phyloP scores from a whole-genome alignment of 2,797 vertebrate genomes.

The Malacoraja senta region DNA sequence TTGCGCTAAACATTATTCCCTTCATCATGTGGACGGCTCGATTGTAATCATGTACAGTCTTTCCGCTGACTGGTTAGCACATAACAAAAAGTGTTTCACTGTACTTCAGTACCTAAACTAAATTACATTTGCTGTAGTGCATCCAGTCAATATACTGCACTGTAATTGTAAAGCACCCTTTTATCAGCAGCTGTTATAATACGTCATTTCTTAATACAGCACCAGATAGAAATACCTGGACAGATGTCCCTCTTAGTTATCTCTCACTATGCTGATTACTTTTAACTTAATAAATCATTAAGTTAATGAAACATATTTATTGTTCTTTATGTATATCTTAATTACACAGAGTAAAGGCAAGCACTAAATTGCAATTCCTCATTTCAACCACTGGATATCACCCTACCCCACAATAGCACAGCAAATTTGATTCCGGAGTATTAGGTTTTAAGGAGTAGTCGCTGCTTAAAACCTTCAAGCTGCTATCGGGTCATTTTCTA shows the following conservation, averaged over 20 bases:
- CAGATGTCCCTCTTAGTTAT: not conserved
- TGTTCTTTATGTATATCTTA: not conserved
- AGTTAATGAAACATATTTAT: not conserved
- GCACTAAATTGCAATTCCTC: not conserved
- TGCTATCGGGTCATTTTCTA: not conserved
- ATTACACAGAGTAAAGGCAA: not conserved
- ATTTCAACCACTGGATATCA: constrained; percentile 15
- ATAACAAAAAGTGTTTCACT: too few species aligned
- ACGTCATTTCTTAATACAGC: not conserved
- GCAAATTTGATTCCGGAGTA: not conserved
- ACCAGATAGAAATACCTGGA: not conserved
- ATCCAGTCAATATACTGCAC: not conserved
- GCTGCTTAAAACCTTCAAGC: not conserved
- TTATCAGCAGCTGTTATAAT: not conserved
- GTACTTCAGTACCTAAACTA: too few species aligned
- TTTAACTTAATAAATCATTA: not conserved
- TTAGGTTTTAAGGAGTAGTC: not conserved
- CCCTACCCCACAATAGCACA: not conserved
- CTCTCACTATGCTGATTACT: not conserved
- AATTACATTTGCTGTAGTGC: not conserved
- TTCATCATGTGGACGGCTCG: too few species aligned
- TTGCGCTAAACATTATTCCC: too few species aligned
- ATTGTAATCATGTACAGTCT: too few species aligned
- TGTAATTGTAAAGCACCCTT: not conserved
- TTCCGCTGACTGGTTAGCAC: too few species aligned